Evolutionary conservation across 2,888 invertebrate genomes (phyloP), one percentile per base, ranked within the genome.

Genomic region (Stenurella melanura): DNA sequence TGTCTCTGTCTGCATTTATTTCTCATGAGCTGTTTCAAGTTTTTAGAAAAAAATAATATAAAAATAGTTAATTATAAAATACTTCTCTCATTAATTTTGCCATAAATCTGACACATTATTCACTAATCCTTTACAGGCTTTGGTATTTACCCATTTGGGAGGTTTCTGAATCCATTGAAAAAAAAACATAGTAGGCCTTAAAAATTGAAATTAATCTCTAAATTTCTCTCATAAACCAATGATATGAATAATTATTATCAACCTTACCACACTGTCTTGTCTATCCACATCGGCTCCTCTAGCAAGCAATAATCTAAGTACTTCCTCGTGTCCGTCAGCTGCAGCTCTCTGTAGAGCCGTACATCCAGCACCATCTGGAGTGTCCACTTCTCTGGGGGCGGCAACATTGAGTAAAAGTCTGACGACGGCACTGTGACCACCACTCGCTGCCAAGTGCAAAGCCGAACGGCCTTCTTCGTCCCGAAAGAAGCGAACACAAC

Each of bases 241-340:
- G 15, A 42, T 12, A 42, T 42, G 2, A 42, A 42, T 42, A 0
- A 42, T n/a, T n/a, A n/a, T n/a, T n/a, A 42, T 42, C 42, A 42
- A 50, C 4, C 92, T 91, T 86, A 94, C 94, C 90, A 95, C 93
- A 88, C 93, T 94, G 88, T 97, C 97, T 83, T 94, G 93, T 77
- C 92, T 92, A 88, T 96, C 93, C 83, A 94, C 92, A 83, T 93
- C 92, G 58, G 93, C 93, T 17, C 93, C 93, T 85, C 93, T 91
- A 80, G 94, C 93, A 81, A 94, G 90, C 85, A 96, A 91, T 81
- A 95, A 89, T 83, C 93, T 91, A 79, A 95, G 93, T 83, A 95
- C 93, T 83, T 95, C 94, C 85, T 93, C 91, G 89, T 96, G 95
- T 82, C 96, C 97, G 88, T 96, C 95, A 84, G 95, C 94, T 83